phyloP scores from a whole-genome alignment of 2,888 invertebrate species.

The Masnerella sp. region DNA sequence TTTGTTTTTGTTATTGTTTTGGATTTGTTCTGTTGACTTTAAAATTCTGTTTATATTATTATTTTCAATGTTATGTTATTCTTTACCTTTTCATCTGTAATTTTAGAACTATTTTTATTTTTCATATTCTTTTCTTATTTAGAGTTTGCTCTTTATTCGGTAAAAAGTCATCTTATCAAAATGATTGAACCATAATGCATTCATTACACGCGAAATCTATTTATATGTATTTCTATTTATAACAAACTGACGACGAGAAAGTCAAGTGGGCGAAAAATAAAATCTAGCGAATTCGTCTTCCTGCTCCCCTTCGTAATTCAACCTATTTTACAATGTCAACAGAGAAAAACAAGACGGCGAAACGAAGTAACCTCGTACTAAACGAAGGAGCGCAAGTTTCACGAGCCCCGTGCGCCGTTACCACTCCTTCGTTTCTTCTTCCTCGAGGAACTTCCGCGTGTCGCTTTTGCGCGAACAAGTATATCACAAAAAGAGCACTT shows the following conservation, averaged over 20 bases:
- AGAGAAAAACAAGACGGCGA: slow-evolving; percentile 52
- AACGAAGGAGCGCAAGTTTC: slow-evolving; percentile 51
- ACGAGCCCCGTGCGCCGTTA: slow-evolving; percentile 32
- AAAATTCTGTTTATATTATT: too few relatives aligned
- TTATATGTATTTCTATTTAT: slow-evolving; percentile 11
- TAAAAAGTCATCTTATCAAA: too few relatives aligned
- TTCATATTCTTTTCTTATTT: too few relatives aligned
- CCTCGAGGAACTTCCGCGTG: slow-evolving; percentile 44
- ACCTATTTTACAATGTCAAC: slow-evolving; percentile 52
- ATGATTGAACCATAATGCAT: too few relatives aligned
- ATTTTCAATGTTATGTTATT: too few relatives aligned
- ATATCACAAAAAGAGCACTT: slow-evolving; percentile 47
- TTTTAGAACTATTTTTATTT: too few relatives aligned
- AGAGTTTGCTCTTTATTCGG: too few relatives aligned
- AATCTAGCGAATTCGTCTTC: slow-evolving; percentile 45
- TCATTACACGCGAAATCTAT: not conserved
- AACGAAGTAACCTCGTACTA: slow-evolving; percentile 55
- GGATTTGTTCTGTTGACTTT: too few relatives aligned
- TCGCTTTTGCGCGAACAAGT: slow-evolving; percentile 49
- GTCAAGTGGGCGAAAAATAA: slow-evolving; percentile 49
- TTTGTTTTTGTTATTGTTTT: too few relatives aligned
- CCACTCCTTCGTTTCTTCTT: slow-evolving; percentile 37
- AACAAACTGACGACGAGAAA: slow-evolving; percentile 17
- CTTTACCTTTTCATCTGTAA: too few relatives aligned
- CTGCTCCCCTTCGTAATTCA: slow-evolving; percentile 47